These are phyloP conservation scores for Psilopogon haemacephalus DNA, from an alignment of 2,113 vertebrate genomes.

Conservation along the genomic window DNA sequence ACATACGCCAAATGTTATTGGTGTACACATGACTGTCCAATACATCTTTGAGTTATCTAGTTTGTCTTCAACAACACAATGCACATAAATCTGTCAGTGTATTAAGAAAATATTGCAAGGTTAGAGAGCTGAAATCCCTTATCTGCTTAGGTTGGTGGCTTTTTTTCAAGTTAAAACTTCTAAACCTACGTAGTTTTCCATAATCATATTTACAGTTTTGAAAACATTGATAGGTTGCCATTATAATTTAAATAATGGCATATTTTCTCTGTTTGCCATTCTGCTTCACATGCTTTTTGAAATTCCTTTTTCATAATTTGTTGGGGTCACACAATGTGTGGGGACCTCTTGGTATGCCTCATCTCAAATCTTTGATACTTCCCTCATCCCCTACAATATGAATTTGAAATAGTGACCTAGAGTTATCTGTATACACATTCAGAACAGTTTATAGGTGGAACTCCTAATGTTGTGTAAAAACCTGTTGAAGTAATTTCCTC, in stretches of 20 bases:
- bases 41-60: neutral
- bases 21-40: neutral
- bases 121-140: neutral
- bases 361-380: neutral
- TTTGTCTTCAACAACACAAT: neutral
- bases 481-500: slow-evolving; percentile 72
- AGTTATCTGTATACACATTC: neutral
- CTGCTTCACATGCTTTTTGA: rapidly evolving
- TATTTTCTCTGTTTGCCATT: neutral
- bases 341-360: neutral
- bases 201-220: neutral
- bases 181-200: neutral
- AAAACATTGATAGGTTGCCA: neutral
- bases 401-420: neutral
- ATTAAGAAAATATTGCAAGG: neutral
- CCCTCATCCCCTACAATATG: too few species aligned
- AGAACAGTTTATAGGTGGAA: neutral
- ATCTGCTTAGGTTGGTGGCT: neutral
- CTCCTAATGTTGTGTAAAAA: slow-evolving; percentile 58
- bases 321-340: neutral
- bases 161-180: neutral
- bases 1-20: neutral
- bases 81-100: neutral
- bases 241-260: neutral
- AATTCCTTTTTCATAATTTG: neutral